A percentile compares a stretch with the other conserved stretches of the same genome.
phyloP scores from a whole-genome alignment of 2,888 invertebrate species.

The Calameuta idolon region DNA sequence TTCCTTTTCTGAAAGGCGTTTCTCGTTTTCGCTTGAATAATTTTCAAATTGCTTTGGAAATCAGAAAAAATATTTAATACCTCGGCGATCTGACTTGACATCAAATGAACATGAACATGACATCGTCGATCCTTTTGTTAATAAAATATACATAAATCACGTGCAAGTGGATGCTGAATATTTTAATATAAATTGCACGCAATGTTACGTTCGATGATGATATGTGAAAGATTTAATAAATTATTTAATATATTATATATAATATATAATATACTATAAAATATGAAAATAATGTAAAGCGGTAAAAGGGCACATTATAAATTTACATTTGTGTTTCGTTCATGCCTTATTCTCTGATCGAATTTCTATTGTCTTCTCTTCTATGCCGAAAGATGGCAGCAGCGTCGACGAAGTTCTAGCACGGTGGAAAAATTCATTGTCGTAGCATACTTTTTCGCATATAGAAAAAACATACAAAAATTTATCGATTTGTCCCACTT shows the following conservation, averaged over 20 bases:
- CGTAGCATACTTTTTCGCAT: not conserved
- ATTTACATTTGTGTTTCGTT: not conserved
- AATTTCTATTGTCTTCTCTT: not conserved
- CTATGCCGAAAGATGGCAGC: not conserved
- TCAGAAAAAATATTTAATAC: not conserved
- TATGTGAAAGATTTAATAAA: not conserved
- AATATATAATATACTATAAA: not conserved
- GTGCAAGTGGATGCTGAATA: not conserved
- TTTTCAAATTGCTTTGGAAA: not conserved
- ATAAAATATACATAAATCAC: not conserved
- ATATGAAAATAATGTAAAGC: not conserved
- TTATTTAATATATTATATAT: not conserved
- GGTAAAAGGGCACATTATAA: not conserved
- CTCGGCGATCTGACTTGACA: not conserved
- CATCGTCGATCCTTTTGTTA: not conserved
- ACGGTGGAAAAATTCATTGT: not conserved
- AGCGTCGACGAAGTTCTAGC: not conserved
- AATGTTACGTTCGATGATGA: not conserved
- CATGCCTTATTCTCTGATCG: not conserved
- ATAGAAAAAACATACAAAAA: not conserved
- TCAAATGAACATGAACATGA: not conserved
- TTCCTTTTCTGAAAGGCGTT: conserved; percentile 10
- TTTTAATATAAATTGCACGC: not conserved
- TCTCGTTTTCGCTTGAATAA: not conserved
- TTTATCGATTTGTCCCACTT: not conserved